Conservation (phyloP, 2,888 invertebrate species). For the Flexamia atlantica region DNA sequence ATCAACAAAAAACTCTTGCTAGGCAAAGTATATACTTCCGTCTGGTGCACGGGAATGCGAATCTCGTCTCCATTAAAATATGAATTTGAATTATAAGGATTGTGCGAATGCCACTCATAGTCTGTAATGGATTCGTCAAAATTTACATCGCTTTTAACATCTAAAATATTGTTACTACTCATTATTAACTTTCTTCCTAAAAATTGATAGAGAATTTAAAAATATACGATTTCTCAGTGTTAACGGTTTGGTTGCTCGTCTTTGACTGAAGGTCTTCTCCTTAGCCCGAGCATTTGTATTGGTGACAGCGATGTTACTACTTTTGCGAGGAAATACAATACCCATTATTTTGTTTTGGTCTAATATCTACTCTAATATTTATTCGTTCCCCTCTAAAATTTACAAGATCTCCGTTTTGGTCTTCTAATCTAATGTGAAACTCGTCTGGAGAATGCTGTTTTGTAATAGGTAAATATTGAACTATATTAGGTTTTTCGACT, state of each 20-base stretch:
- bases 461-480: slow-evolving; percentile 13
- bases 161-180: slow-evolving; percentile 9
- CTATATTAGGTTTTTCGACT: slow-evolving; percentile 13
- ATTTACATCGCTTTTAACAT: too few species aligned
- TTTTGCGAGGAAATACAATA: too few species aligned
- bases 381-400: slow-evolving; percentile 27
- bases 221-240: slow-evolving; percentile 28
- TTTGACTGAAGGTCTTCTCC: neutral
- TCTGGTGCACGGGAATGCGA: too few species aligned
- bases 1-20: too few species aligned
- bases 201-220: neutral
- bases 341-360: too few species aligned
- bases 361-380: neutral
- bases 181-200: neutral
- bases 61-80: too few species aligned
- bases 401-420: neutral
- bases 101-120: too few species aligned
- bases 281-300: too few species aligned
- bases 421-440: neutral
- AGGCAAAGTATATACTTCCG: too few species aligned
- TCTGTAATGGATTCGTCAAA: too few species aligned
- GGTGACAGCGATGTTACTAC: too few species aligned
- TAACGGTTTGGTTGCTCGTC: slow-evolving; percentile 10
- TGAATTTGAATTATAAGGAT: too few species aligned
- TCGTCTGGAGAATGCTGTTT: neutral